Evolutionary conservation across 2,113 vertebrate species (phyloP), one percentile per base, ranked within the genome.

Genomic region (Rhagologus leucostigma): DNA sequence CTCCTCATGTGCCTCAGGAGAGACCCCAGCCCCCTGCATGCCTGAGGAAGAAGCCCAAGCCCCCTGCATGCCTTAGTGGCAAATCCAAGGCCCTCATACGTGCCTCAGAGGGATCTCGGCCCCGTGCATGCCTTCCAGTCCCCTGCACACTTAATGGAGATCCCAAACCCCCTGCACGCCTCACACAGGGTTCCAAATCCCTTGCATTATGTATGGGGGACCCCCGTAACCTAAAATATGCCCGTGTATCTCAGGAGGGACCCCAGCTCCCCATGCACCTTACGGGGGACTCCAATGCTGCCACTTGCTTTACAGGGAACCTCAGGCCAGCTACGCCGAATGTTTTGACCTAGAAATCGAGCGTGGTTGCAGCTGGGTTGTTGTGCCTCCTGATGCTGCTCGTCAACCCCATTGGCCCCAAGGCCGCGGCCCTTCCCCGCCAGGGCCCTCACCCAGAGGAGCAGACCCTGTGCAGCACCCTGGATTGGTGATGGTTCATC

Each of bases 271-370:
- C 11, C 0, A 7, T 8, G 35, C 13, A 27, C 29, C 13, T 68
- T 17, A 47, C 10, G 5, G 7, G 23, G 17, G 22, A 27, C 42
- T 68, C 53, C n/a, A 57, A 29, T 33, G 42, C 30, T 5, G 18
- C 22, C 18, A 59, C 1, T 6, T 41, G 53, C 29, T 23, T 29
- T 49, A 41, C 0, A 0, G 53, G 29, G 30, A 59, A 9, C n/a
- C 11, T 23, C 22, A 68, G 23, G 29, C 17, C 10, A 33, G n/a
- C 42, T 21, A 27, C 0, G 1, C 13, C 1, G 1, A 68, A 18
- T 22, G 27, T 33, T 57, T 39, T 33, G 10, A 39, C 10, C 27
- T 33, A 29, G 21, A 47, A 57, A 68, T 14, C 8, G 13, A 33
- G 13, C 1, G 8, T 39, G 18, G 16, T 39, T 81, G 52, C 22